Evolutionary conservation across 2,113 vertebrate genomes (phyloP), one percentile per base, ranked within the genome.

Genomic region (Planiliza haematocheilus): DNA sequence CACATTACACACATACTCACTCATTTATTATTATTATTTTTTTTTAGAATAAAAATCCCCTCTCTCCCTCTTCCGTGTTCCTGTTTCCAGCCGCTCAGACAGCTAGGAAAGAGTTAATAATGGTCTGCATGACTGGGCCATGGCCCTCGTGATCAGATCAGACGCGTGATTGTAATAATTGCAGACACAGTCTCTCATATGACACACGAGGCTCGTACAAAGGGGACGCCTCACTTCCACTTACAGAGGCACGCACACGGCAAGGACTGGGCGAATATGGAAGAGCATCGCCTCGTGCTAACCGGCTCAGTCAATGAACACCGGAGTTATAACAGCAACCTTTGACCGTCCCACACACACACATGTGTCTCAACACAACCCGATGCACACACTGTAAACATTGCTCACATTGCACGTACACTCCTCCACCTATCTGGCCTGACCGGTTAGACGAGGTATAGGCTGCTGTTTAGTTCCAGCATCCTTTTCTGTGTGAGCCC

Each of bases 91-190:
- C 48, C 10, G 46, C 0, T 10, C 46, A 41, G 30, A 13, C 24
- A 1, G 65, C 20, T 1, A 48, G 52, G 13, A 68, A 53, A 63
- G 81, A 78, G 84, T 85, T 83, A 87, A 82, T 69, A 53, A 59
- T 4, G 38, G 45, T 46, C 65, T 43, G 85, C 79, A 6, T 78
- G 88, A 83, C 79, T 70, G 51, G 43, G 39, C 53, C 68, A 63
- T 8, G 17, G 67, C 59, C 84, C 84, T 85, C 82, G 83, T 91
- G 91, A 92, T 79, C 64, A 56, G 91, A 92, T 79, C 64, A 56
- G 75, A 89, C 45, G 71, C 60, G 24, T 91, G 87, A 89, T 65
- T 61, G 24, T 41, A 85, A 87, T 79, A 63, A 84, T 41, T 61
- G 45, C 60, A 70, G 67, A 74, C 77, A 20, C 16, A 52, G 48